These are phyloP conservation scores for Sebastes vulpes DNA, from an alignment of 2,797 vertebrate species.

Conservation along the genomic window DNA sequence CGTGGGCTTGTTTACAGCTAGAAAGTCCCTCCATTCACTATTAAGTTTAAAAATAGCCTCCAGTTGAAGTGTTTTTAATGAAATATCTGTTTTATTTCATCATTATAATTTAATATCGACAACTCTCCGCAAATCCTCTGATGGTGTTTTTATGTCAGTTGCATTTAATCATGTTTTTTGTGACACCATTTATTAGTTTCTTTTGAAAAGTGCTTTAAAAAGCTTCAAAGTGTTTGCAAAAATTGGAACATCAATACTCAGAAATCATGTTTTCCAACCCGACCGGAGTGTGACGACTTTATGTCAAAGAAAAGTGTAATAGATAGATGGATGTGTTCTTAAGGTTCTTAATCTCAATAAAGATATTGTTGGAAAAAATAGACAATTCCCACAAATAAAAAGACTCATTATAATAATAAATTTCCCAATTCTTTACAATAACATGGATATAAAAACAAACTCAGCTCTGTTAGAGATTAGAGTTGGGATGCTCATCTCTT, in stretches of 20 bases:
- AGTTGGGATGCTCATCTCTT: background rate
- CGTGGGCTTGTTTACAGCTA: background rate
- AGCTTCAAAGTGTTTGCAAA: no score
- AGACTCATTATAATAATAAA: background rate
- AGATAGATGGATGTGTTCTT: no score
- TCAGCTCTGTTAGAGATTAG: background rate
- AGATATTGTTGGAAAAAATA: background rate
- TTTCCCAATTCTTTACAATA: background rate
- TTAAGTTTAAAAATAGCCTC: slow-evolving; percentile 1
- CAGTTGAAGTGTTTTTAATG: background rate
- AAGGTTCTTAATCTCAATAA: no score
- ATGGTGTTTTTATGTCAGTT: no score
- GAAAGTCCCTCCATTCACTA: slow-evolving; percentile 2
- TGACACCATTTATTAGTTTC: no score
- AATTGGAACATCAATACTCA: no score
- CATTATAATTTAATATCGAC: background rate
- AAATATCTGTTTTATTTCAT: background rate
- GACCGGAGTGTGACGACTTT: no score
- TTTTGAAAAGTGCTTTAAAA: no score
- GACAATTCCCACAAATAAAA: background rate
- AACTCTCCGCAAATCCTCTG: no score
- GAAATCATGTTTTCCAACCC: no score
- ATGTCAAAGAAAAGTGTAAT: no score
- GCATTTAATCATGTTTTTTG: no score
- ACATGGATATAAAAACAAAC: background rate